Evolutionary conservation across 2,888 invertebrate genomes (phyloP).

Genomic region (Oxycera nigricornis): DNA sequence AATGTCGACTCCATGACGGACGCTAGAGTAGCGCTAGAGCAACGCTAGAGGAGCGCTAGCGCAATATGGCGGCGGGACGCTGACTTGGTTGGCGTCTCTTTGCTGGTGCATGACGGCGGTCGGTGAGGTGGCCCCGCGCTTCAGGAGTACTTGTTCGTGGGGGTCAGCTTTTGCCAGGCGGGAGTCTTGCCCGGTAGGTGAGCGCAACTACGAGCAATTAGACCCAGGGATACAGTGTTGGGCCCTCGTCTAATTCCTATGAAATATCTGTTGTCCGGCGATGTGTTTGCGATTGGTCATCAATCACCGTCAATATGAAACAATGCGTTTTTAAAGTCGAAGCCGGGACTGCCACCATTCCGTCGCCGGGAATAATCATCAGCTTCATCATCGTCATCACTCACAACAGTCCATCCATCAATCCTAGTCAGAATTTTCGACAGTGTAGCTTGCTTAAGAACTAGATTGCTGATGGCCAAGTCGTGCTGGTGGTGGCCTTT

Average conservation of each 20-base stretch:
- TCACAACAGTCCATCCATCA: slow-evolving; percentile 34
- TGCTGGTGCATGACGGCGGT: background rate
- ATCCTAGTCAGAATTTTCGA: slow-evolving; percentile 20
- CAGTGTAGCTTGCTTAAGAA: background rate
- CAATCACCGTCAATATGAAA: slow-evolving; percentile 45
- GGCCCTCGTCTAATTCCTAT: slow-evolving; percentile 33
- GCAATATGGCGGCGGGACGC: slow-evolving; percentile 7
- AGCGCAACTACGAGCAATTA: background rate
- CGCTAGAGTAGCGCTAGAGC: slow-evolving; percentile 15
- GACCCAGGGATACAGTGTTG: slow-evolving; percentile 17
- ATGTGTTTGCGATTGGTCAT: slow-evolving; percentile 35
- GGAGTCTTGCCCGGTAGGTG: background rate
- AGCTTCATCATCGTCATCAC: slow-evolving; percentile 31
- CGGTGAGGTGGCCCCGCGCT: background rate
- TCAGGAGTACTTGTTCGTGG: background rate
- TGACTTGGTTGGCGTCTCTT: background rate
- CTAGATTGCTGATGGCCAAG: background rate
- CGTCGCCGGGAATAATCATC: slow-evolving; percentile 19
- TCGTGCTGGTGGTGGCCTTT: slow-evolving; percentile 1
- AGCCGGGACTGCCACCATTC: slow-evolving; percentile 16
- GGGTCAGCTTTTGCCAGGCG: background rate
- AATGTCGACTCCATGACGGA: slow-evolving; percentile 31
- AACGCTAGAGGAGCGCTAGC: too few species aligned
- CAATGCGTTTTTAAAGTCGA: slow-evolving; percentile 6
- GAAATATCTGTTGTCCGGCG: slow-evolving; percentile 36